These are phyloP conservation scores for Alca torda DNA, from an alignment of 2,797 vertebrate genomes.

Conservation along the genomic window DNA sequence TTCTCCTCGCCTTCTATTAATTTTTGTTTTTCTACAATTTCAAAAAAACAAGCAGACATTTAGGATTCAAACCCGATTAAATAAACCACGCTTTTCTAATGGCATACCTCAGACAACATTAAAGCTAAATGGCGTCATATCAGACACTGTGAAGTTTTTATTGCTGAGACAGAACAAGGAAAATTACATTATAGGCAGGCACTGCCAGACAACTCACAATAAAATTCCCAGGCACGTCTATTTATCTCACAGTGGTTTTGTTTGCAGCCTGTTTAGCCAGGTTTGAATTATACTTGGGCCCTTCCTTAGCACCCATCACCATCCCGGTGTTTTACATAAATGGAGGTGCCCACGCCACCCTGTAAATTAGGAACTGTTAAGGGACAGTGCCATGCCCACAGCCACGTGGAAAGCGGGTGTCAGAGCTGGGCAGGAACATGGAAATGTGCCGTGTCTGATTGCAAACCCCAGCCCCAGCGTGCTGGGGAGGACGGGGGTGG, in stretches of 20 bases:
- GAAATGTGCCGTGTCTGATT: background rate
- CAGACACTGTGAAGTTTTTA: conserved; percentile 38
- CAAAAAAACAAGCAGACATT: conserved; percentile 7
- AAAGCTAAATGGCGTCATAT: conserved; percentile 36
- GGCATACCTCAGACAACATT: conserved; percentile 27
- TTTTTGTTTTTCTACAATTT: background rate
- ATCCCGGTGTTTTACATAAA: background rate
- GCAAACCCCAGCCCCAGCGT: background rate
- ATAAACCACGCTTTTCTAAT: conserved; percentile 21
- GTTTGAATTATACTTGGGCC: background rate
- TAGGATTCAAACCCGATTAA: background rate
- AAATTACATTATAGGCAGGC: conserved; percentile 56
- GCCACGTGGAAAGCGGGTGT: background rate
- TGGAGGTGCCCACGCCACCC: background rate
- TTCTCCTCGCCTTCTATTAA: background rate
- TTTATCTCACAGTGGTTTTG: background rate
- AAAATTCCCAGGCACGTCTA: background rate
- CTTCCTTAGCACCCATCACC: background rate
- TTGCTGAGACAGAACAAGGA: conserved; percentile 15
- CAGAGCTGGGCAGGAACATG: fast-evolving
- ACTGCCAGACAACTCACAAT: conserved; percentile 12
- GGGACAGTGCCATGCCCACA: background rate
- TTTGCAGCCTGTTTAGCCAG: background rate
- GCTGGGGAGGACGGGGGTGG: background rate
- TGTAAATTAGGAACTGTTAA: background rate